phyloP scores from a whole-genome alignment of 2,113 vertebrate species.

The Mesembrinibis cayennensis region DNA sequence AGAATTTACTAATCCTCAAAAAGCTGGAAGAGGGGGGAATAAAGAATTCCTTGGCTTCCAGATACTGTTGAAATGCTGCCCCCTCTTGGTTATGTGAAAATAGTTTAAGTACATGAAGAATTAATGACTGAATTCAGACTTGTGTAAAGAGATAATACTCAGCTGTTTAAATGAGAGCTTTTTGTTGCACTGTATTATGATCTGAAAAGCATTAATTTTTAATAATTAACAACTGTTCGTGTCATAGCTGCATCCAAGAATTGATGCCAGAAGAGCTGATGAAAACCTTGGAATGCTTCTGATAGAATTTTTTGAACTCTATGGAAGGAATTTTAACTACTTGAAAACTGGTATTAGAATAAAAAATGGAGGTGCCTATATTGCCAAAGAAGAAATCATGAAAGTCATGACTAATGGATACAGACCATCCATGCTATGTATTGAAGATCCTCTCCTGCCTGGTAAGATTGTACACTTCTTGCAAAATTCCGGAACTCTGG shows the following conservation, averaged over 20 bases:
- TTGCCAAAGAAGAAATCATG: slow-evolving; percentile 98
- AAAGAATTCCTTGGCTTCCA: neutral
- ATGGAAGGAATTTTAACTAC: slow-evolving; percentile 98
- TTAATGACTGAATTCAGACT: neutral
- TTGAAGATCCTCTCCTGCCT: slow-evolving; percentile 96
- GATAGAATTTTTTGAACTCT: slow-evolving; percentile 98
- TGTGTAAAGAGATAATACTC: neutral
- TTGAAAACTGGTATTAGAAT: slow-evolving; percentile 98
- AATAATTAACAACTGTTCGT: neutral
- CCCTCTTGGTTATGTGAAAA: neutral
- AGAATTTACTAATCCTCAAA: neutral
- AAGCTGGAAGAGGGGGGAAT: neutral
- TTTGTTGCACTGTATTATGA: neutral
- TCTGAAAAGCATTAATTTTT: neutral
- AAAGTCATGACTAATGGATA: slow-evolving; percentile 95
- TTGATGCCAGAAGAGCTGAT: slow-evolving; percentile 90
- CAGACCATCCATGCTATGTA: slow-evolving; percentile 96
- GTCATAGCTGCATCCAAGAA: slow-evolving; percentile 90
- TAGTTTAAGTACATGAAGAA: neutral
- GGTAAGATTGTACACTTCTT: slow-evolving; percentile 74
- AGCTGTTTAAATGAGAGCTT: neutral
- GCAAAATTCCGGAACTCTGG: neutral
- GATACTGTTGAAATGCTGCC: slow-evolving; percentile 36
- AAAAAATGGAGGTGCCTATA: slow-evolving; percentile 95
- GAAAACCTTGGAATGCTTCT: slow-evolving; percentile 97